Base-by-base conservation (phyloP, 2,888 invertebrate genomes). In the Anthophora plumipes region DNA sequence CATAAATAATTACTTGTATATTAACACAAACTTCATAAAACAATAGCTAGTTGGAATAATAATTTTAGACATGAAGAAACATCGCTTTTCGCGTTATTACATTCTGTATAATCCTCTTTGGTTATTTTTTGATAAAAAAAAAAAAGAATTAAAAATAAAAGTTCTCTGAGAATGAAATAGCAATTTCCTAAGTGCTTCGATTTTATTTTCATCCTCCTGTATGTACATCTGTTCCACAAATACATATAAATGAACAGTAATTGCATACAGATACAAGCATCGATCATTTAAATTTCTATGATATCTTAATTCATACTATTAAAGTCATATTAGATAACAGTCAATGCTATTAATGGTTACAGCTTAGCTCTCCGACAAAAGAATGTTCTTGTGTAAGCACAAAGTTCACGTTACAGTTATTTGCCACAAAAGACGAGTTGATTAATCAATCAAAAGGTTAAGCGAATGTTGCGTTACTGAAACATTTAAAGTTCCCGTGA, bases 361-460 rank as follows among this genome's bases (percentile, higher is more conserved):
- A 14, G 46, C 37, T 63, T 11, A 63, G 48, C 9, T 39, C 14
- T 22, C 1, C n/a, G 25, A 43, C 14, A 11, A 20, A 59, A 39
- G n/a, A 63, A 39, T 31, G 4, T 14, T 25, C 70, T 6, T 39
- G 52, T n/a, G 22, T 2, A 37, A 70, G 60, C 60, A 54, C 54
- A 50, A 70, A 52, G 66, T 77, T 77, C 57, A 64, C 48, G 52
- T 54, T 66, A 59, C 48, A 66, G 60, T 48, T 60, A 54, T 70
- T 76, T 70, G 60, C 22, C 48, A 17, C 60, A 39, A 66, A 77
- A 66, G 37, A 41, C 70, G 52, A 59, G 76, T 60, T 48, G 60
- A 79, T 77, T 70, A 79, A 66, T 48, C 77, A 77, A 77, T 79
- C 60, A 79, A 77, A 66, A 77, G 79, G 79, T 79, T 79, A 79